Percentiles rank a stretch among this genome's conserved stretches.
Conservation (phyloP, 2,888 invertebrate species). For the Sphecodes monilicornis region DNA sequence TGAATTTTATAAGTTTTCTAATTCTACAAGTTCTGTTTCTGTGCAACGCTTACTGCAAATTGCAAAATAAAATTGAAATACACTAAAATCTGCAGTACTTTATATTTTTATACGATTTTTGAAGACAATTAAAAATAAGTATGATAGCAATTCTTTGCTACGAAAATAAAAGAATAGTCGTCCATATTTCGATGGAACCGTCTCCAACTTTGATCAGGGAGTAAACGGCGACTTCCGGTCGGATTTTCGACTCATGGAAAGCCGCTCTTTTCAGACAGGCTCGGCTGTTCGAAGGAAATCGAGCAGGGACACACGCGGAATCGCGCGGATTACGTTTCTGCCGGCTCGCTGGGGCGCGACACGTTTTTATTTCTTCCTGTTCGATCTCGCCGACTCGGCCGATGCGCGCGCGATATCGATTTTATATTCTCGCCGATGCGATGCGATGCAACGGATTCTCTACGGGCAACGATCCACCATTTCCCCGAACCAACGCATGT, state of each 20-base stretch:
- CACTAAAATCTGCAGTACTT: too few relatives aligned
- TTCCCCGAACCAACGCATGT: neutral
- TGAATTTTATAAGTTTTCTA: too few relatives aligned
- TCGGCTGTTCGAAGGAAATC: slow-evolving; percentile 11
- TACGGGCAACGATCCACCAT: slow-evolving; percentile 24
- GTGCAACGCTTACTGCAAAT: too few relatives aligned
- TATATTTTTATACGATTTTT: too few relatives aligned
- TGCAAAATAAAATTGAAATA: too few relatives aligned
- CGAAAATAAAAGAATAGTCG: too few relatives aligned
- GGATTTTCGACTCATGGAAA: neutral
- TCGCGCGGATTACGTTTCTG: slow-evolving; percentile 26
- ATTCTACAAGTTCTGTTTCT: too few relatives aligned
- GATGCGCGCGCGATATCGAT: slow-evolving; percentile 64
- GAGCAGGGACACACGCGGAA: slow-evolving; percentile 9
- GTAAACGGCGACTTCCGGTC: neutral
- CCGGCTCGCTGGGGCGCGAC: slow-evolving; percentile 31
- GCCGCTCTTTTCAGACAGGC: neutral
- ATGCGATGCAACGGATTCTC: slow-evolving; percentile 43
- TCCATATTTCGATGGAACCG: too few relatives aligned
- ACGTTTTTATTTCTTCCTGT: slow-evolving; percentile 52
- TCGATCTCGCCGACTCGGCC: slow-evolving; percentile 34
- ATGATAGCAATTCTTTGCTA: neutral
- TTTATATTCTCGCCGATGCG: slow-evolving; percentile 52
- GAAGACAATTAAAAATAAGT: neutral
- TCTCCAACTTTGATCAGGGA: neutral